Evolutionary conservation across 2,888 invertebrate genomes (phyloP).

Genomic region (Rhaphigaster nebulosa): DNA sequence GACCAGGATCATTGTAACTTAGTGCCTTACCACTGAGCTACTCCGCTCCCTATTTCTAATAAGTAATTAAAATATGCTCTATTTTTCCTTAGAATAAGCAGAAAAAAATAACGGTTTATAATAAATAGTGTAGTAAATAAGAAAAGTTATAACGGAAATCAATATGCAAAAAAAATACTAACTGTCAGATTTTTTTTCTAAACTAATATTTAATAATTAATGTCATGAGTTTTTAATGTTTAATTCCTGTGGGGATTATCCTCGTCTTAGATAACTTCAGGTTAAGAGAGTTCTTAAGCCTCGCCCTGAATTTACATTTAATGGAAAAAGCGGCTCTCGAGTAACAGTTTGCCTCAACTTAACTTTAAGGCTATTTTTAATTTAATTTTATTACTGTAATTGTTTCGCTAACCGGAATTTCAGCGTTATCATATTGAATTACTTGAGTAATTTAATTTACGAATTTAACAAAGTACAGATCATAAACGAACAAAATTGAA

Average conservation of each 20-base stretch:
- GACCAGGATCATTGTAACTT: no score
- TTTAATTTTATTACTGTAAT: background rate
- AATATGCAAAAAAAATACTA: no score
- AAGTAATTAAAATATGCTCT: no score
- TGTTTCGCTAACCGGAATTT: background rate
- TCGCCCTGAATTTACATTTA: constrained; percentile 1
- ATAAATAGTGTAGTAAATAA: no score
- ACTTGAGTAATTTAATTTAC: background rate
- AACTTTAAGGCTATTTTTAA: background rate
- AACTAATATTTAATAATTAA: no score
- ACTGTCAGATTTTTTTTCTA: no score
- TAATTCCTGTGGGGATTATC: background rate
- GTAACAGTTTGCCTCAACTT: background rate
- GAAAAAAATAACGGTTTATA: no score
- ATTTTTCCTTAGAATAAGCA: no score
- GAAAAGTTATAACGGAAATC: no score
- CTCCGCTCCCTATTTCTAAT: no score
- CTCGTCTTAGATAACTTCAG: background rate
- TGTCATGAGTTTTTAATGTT: no score
- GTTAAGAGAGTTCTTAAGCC: background rate
- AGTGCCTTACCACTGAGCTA: no score
- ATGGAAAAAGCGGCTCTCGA: constrained; percentile 1
- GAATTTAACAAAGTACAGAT: background rate
- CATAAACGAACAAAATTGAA: background rate
- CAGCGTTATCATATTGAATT: background rate